Conservation (phyloP, 2,113 vertebrate genomes). For the Centropus unirufus region DNA sequence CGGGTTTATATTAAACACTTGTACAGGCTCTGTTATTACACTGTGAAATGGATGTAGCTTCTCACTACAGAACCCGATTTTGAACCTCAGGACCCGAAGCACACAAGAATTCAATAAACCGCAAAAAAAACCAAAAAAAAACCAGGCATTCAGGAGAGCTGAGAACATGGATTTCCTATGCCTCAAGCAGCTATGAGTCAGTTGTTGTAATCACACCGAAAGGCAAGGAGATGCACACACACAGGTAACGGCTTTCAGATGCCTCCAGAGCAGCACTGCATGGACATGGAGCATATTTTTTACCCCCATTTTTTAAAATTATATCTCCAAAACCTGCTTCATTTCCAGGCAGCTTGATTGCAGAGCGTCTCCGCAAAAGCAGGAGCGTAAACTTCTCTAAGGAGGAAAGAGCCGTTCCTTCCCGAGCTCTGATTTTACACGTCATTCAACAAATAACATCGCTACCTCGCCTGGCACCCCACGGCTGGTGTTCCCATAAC, state of each 20-base stretch:
- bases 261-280: rapidly evolving
- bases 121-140: background rate
- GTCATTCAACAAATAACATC: background rate
- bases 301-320: background rate
- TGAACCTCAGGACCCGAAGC: background rate
- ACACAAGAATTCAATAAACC: rapidly evolving
- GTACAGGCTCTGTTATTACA: background rate
- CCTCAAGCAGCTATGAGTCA: rapidly evolving
- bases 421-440: background rate
- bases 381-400: background rate
- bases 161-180: rapidly evolving
- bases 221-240: background rate
- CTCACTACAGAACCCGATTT: rapidly evolving
- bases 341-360: background rate
- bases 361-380: background rate
- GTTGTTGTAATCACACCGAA: rapidly evolving
- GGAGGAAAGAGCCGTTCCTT: background rate
- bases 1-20: background rate
- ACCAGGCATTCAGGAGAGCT: background rate
- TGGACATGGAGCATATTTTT: rapidly evolving
- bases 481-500: background rate
- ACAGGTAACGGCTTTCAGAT: background rate
- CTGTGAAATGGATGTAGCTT: background rate
- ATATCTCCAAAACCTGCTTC: background rate
- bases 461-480: background rate